These are phyloP conservation scores for Amazona guildingii DNA, from an alignment of 2,113 vertebrate species.

Conservation along the genomic window DNA sequence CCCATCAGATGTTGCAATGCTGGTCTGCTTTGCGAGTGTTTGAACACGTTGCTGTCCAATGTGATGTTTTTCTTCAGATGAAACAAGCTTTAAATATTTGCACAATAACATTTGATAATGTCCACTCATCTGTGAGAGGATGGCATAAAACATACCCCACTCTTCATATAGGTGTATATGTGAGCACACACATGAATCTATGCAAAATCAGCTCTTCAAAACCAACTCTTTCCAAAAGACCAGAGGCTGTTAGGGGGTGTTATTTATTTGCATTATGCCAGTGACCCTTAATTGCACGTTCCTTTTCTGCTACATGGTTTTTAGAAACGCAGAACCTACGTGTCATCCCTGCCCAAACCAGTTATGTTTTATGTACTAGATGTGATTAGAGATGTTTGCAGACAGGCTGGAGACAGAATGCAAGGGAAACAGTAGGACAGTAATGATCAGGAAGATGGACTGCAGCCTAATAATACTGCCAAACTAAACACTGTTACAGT, in stretches of 20 bases:
- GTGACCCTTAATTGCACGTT: background rate
- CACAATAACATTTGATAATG: background rate
- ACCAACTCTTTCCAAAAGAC: background rate
- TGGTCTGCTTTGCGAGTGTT: background rate
- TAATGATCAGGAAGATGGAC: conserved; percentile 4
- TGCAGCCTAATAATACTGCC: background rate
- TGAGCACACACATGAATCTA: background rate
- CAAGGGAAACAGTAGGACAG: background rate
- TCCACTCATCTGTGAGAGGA: background rate
- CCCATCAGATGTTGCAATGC: background rate
- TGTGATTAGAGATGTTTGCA: background rate
- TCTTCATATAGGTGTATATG: background rate
- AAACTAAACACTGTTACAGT: background rate
- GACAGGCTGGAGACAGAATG: background rate
- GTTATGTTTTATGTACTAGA: background rate
- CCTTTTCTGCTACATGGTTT: background rate
- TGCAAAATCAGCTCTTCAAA: background rate
- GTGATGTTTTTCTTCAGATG: background rate
- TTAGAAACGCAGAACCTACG: background rate
- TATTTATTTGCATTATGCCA: background rate
- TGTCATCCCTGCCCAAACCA: background rate
- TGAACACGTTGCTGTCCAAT: background rate
- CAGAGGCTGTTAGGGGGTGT: background rate
- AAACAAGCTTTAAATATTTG: conserved; percentile 33
- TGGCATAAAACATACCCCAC: background rate